Evolutionary conservation across 2,888 invertebrate species (phyloP).

Genomic region (Diplazon laetatorius): DNA sequence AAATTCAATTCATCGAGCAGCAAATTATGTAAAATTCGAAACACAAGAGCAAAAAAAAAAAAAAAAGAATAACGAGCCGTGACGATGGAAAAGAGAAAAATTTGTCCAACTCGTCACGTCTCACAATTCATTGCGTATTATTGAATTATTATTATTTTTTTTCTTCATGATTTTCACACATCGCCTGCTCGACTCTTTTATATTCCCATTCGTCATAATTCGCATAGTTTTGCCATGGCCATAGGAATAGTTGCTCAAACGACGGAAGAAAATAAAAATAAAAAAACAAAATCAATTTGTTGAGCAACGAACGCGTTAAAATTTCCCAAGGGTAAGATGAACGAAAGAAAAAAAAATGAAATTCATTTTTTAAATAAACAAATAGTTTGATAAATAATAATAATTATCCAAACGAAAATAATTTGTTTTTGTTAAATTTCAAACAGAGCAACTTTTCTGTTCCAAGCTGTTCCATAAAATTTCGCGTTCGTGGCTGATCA

Average conservation of each 20-base stretch:
- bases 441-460: too few species aligned
- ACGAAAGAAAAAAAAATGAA: conserved; percentile 7
- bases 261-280: conserved; percentile 49
- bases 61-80: background rate
- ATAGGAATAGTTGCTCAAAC: conserved; percentile 66
- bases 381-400: background rate
- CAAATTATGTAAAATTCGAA: background rate
- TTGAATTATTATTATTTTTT: too few species aligned
- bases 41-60: background rate
- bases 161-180: too few species aligned
- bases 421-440: too few species aligned
- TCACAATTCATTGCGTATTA: too few species aligned
- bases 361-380: background rate
- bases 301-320: conserved; percentile 45
- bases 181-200: conserved; percentile 21
- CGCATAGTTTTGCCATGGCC: conserved; percentile 43
- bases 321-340: too few species aligned
- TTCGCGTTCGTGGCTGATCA: too few species aligned
- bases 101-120: too few species aligned
- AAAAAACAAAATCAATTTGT: conserved; percentile 52
- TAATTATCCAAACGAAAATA: too few species aligned
- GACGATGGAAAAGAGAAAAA: too few species aligned
- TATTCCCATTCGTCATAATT: conserved; percentile 29
- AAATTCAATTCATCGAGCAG: background rate
- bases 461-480: too few species aligned